Evolutionary conservation across 1,140 invertebrate genomes (phyloP).

Genomic region (Lucilia cuprina): DNA sequence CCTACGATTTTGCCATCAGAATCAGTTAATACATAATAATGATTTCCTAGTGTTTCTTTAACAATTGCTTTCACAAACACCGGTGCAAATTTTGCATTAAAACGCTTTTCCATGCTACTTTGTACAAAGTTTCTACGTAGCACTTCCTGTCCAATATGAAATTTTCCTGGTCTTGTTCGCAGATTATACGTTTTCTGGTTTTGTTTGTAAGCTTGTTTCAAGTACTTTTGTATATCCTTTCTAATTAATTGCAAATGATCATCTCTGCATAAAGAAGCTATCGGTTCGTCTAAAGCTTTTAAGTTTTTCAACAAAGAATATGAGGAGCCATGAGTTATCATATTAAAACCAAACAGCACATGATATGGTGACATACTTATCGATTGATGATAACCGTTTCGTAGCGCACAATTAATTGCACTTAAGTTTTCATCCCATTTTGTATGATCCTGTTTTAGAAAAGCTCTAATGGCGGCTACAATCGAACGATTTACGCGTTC

Average conservation of each 20-base stretch:
- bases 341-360: not conserved
- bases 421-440: slow-evolving; percentile 40
- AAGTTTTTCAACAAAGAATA: not conserved
- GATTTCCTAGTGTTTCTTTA: not conserved
- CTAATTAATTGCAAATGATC: not conserved
- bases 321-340: not conserved
- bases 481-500: slow-evolving; percentile 34
- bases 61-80: not conserved
- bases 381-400: slow-evolving; percentile 33
- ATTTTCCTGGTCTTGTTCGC: not conserved
- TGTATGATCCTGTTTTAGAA: slow-evolving; percentile 39
- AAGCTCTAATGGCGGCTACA: slow-evolving; percentile 27
- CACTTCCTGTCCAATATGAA: too few species aligned
- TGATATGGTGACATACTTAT: slow-evolving; percentile 15
- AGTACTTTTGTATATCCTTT: not conserved
- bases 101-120: not conserved
- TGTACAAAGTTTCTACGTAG: not conserved
- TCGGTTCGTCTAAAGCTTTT: slow-evolving; percentile 1
- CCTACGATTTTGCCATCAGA: not conserved
- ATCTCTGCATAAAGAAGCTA: not conserved
- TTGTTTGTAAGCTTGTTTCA: not conserved
- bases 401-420: slow-evolving; percentile 38
- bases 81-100: not conserved
- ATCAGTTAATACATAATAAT: not conserved
- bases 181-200: not conserved